Conservation (phyloP, 2,113 vertebrate species). For the Phylloscopus whistleri region DNA sequence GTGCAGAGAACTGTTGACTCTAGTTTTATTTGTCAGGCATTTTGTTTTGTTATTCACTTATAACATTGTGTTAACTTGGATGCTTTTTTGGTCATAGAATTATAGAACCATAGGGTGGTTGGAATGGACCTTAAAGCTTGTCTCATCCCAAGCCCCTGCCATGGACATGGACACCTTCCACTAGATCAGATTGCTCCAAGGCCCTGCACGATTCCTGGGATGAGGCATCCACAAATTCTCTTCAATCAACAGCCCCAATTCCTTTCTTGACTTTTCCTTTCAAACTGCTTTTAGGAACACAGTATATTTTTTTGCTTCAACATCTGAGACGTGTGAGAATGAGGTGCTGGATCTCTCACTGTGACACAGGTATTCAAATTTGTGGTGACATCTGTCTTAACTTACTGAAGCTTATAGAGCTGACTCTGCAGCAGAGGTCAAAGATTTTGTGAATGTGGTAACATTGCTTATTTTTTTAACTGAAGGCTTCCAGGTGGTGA, state of each 20-base stretch:
- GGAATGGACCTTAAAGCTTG: not conserved
- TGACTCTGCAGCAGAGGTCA: not conserved
- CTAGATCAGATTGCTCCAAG: not conserved
- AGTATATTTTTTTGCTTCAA: accelerated
- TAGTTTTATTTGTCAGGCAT: not conserved
- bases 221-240: not conserved
- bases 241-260: not conserved
- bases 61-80: not conserved
- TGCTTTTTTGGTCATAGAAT: not conserved
- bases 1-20: not conserved
- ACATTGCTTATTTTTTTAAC: not conserved
- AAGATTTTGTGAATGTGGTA: not conserved
- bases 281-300: not conserved
- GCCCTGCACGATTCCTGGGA: not conserved
- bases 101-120: not conserved
- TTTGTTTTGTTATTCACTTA: not conserved
- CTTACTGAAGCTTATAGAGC: not conserved
- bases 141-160: not conserved
- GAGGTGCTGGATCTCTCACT: not conserved
- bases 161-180: not conserved
- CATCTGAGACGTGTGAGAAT: not conserved
- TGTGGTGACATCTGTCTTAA: accelerated
- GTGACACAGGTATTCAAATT: not conserved
- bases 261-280: not conserved
- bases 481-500: not conserved